Conservation (phyloP, 2,888 invertebrate genomes). For the Papilio protenor region DNA sequence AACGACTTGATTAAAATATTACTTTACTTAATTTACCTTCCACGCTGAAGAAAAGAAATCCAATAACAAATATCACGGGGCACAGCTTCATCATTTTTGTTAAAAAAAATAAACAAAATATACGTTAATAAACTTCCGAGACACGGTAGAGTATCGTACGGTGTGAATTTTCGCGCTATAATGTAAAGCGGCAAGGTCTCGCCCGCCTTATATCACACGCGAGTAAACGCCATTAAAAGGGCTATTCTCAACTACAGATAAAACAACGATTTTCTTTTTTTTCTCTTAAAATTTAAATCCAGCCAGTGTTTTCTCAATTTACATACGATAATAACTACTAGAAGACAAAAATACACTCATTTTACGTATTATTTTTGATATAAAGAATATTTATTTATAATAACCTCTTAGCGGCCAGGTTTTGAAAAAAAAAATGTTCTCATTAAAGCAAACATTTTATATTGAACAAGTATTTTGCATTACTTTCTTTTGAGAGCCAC, state of each 20-base stretch:
- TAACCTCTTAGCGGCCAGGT: too few species aligned
- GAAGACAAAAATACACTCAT: neutral
- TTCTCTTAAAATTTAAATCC: neutral
- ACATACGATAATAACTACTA: neutral
- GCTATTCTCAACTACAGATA: conserved; percentile 31
- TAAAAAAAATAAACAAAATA: conserved; percentile 17
- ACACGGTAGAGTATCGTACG: conserved; percentile 42
- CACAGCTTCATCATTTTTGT: conserved; percentile 31
- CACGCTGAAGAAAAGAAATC: conserved; percentile 22
- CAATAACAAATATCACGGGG: conserved; percentile 32
- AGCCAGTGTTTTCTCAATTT: neutral
- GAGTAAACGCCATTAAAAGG: conserved; percentile 38
- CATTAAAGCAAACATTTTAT: too few species aligned
- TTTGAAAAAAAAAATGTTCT: too few species aligned
- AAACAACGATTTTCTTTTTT: conserved; percentile 12
- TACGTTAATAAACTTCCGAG: conserved; percentile 9
- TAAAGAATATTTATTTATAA: neutral
- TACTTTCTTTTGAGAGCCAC: neutral
- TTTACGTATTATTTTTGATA: neutral
- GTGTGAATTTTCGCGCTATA: conserved; percentile 46
- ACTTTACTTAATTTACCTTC: too few species aligned
- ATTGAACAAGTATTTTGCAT: neutral
- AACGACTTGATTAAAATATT: too few species aligned
- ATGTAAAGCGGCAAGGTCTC: conserved; percentile 34
- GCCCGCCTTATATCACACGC: conserved; percentile 48